These are phyloP conservation scores for Anarrhichthys ocellatus DNA, from an alignment of 2,113 vertebrate genomes.

Conservation along the genomic window DNA sequence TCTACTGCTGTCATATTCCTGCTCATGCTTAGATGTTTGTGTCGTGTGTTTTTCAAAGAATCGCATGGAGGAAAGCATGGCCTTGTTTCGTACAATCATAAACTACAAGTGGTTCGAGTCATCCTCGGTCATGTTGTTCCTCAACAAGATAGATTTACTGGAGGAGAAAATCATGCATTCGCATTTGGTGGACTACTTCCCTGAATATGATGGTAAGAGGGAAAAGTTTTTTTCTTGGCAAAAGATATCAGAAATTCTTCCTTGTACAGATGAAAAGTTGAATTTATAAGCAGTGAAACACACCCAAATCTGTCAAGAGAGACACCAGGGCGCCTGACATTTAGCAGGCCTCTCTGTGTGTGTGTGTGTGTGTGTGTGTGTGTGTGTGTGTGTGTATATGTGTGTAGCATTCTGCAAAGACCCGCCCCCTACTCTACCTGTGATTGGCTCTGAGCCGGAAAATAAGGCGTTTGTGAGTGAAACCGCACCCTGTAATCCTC, in stretches of 20 bases:
- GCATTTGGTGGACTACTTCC: constrained; percentile 92
- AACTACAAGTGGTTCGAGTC: constrained; percentile 90
- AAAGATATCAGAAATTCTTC: background rate
- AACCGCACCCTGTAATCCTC: background rate
- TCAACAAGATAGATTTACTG: constrained; percentile 92
- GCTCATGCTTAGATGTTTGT: constrained; percentile 10
- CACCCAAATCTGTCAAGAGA: background rate
- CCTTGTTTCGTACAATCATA: constrained; percentile 91
- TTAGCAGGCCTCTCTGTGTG: background rate
- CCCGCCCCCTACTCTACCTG: background rate
- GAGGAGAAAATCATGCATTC: constrained; percentile 93
- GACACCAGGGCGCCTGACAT: background rate
- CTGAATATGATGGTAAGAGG: constrained; percentile 87
- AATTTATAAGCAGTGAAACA: background rate
- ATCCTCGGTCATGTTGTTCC: constrained; percentile 90
- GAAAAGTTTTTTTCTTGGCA: background rate
- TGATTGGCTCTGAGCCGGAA: background rate
- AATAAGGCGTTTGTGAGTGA: background rate
- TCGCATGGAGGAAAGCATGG: constrained; percentile 93
- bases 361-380: no score
- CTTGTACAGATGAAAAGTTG: background rate
- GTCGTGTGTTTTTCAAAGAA: constrained; percentile 79
- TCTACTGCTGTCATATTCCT: constrained; percentile 13
- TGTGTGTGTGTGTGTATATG: no score
- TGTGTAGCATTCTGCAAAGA: no score